phyloP scores from a whole-genome alignment of 2,888 invertebrate species.

The Ferdinandea cuprea region DNA sequence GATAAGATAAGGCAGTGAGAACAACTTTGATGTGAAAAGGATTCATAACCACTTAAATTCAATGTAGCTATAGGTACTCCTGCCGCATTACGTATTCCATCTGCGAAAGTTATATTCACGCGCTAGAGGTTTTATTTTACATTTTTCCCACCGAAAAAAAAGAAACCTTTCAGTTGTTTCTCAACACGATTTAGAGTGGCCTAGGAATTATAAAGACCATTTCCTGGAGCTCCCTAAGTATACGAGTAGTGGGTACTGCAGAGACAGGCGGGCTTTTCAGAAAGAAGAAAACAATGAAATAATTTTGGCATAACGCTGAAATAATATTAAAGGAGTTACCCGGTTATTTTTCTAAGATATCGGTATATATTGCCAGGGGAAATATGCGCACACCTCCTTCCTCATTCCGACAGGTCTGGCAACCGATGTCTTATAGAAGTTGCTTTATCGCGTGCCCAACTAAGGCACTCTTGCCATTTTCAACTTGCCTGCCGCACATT shows the following conservation, averaged over 20 bases:
- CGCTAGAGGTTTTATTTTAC: background rate
- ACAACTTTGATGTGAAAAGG: background rate
- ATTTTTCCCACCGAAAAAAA: background rate
- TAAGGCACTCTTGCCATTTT: constrained; percentile 3
- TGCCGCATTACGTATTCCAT: constrained; percentile 12
- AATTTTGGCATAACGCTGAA: constrained; percentile 59
- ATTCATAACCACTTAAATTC: constrained; percentile 2
- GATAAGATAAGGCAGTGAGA: background rate
- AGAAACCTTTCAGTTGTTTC: constrained; percentile 1
- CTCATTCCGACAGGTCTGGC: constrained; percentile 24
- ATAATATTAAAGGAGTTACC: constrained; percentile 54
- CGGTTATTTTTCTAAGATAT: background rate
- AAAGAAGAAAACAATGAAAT: constrained; percentile 63
- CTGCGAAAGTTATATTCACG: background rate
- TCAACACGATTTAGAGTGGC: constrained; percentile 11
- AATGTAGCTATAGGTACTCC: background rate
- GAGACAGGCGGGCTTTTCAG: no score
- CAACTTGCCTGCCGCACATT: constrained; percentile 19
- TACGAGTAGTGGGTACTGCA: background rate
- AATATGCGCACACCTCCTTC: constrained; percentile 28
- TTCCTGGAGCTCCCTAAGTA: background rate
- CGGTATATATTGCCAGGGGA: constrained; percentile 37
- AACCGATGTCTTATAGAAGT: constrained; percentile 15
- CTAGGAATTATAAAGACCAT: background rate
- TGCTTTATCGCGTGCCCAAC: background rate